A percentile compares a stretch with the other conserved stretches of the same genome.
Conservation (phyloP, 2,113 vertebrate genomes). For the Hypocryptadius cinnamomeus region DNA sequence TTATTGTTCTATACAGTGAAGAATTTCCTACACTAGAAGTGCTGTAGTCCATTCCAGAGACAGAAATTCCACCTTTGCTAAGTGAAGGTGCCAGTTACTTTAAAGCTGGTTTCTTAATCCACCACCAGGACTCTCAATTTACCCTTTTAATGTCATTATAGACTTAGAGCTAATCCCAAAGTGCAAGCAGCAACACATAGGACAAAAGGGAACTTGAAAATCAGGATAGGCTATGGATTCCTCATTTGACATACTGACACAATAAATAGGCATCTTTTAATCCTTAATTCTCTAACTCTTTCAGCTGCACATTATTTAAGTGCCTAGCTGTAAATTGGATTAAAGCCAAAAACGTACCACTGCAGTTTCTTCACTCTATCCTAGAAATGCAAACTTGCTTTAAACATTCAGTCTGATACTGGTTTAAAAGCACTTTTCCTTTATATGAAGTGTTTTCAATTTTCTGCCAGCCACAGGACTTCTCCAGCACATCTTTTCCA, state of each 20-base stretch:
- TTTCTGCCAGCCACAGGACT: not conserved
- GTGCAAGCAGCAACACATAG: not conserved
- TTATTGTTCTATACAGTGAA: not conserved
- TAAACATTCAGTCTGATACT: not conserved
- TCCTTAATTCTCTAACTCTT: slow-evolving; percentile 13
- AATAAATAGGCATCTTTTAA: slow-evolving; percentile 38
- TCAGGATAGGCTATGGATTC: not conserved
- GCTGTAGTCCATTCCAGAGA: not conserved
- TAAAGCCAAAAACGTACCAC: not conserved
- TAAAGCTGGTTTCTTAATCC: slow-evolving; percentile 14
- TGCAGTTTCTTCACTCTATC: not conserved
- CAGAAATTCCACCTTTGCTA: not conserved
- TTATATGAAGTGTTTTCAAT: not conserved
- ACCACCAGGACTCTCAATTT: slow-evolving; percentile 1
- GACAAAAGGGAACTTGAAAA: slow-evolving; percentile 37
- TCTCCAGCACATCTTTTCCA: not conserved
- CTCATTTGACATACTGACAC: slow-evolving; percentile 5
- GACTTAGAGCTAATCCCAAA: slow-evolving; percentile 32
- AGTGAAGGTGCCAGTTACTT: not conserved
- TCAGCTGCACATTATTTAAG: not conserved
- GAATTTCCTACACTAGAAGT: not conserved
- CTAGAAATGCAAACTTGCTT: not conserved
- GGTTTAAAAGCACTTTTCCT: not conserved
- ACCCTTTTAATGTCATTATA: slow-evolving; percentile 43
- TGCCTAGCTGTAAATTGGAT: slow-evolving; percentile 1